phyloP scores from a whole-genome alignment of 2,113 vertebrate species.

The Benitochromis conjunctus region DNA sequence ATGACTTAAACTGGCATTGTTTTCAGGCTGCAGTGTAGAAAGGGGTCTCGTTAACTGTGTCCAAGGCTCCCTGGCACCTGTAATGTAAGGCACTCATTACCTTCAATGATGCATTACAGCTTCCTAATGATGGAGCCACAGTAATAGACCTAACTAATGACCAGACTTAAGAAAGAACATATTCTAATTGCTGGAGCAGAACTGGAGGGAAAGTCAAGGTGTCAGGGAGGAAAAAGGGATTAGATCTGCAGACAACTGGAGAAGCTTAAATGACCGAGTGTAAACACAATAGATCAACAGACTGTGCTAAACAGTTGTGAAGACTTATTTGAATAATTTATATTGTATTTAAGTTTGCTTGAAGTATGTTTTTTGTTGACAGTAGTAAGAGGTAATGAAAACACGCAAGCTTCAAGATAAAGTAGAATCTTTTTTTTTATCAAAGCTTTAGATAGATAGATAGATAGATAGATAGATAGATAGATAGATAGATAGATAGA shows the following conservation, averaged over 20 bases:
- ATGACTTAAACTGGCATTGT: not conserved
- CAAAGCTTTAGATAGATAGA: not conserved
- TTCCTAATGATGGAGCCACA: constrained; percentile 65
- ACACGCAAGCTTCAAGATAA: not conserved
- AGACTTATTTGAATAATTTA: not conserved
- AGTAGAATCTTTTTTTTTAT: constrained; percentile 8
- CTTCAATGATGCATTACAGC: constrained; percentile 69
- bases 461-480: not conserved
- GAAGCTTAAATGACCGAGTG: constrained; percentile 10
- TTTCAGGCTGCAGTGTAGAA: not conserved
- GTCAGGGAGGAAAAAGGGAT: constrained; percentile 36
- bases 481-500: not conserved
- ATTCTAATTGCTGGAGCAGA: constrained; percentile 71
- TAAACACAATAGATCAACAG: constrained; percentile 6
- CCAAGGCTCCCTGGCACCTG: constrained; percentile 54
- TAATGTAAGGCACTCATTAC: constrained; percentile 67
- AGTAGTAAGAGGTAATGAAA: not conserved
- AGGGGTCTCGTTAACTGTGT: constrained; percentile 5
- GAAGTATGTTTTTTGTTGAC: not conserved
- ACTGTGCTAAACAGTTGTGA: not conserved
- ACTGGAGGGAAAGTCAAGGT: constrained; percentile 57
- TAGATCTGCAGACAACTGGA: not conserved
- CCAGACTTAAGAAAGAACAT: constrained; percentile 70
- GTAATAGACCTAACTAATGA: constrained; percentile 69
- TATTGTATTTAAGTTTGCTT: not conserved